Base-by-base conservation (phyloP, 2,113 vertebrate genomes). In the Casuarius casuarius region DNA sequence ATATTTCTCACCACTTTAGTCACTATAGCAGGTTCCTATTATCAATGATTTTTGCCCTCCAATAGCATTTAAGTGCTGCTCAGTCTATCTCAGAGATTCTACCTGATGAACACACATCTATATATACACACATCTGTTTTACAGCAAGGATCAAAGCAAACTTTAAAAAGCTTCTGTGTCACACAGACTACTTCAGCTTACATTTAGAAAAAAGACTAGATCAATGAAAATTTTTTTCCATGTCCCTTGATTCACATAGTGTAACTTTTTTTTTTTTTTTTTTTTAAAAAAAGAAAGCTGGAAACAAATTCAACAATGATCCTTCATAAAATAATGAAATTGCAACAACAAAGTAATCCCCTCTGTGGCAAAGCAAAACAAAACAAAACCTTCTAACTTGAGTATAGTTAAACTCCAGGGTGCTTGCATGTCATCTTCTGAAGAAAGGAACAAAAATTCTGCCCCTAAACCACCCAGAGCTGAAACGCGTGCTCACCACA, bases 51-150 rank as follows among this genome's bases (percentile, higher is more conserved):
- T 70, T 76, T 84, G 26, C n/a, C 25, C 25, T 80, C 28, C 35
- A 76, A 18, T 6, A 70, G 23, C 21, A 59, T 46, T 79, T 72
- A 38, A 25, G 12, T 8, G 1, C 72, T 75, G 62, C 11, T 76
- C 56, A 74, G 16, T 72, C 22, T 52, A 11, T 4, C n/a, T 86
- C 52, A 91, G 67, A 92, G 76, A 83, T 66, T 63, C 28, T 15
- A 56, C 26, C 14, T 29, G 16, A 79, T 4, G 1, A 38, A 33
- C n/a, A 61, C 7, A 44, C 29, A 58, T 13, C 17, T 35, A 46
- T 25, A 31, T 4, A 35, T 11, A 26, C 25, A 56, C 26, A n/a
- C 14, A 17, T 26, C 26, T 0, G 0, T 90, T 81, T 85, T 78
- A 38, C n/a, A 75, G 46, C 26, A 54, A 54, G 16, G 40, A 35